Percentiles rank a stretch among this genome's conserved stretches.
These are phyloP conservation scores for Pseudorhombus dupliciocellatus DNA, from an alignment of 2,113 vertebrate species.

Conservation along the genomic window DNA sequence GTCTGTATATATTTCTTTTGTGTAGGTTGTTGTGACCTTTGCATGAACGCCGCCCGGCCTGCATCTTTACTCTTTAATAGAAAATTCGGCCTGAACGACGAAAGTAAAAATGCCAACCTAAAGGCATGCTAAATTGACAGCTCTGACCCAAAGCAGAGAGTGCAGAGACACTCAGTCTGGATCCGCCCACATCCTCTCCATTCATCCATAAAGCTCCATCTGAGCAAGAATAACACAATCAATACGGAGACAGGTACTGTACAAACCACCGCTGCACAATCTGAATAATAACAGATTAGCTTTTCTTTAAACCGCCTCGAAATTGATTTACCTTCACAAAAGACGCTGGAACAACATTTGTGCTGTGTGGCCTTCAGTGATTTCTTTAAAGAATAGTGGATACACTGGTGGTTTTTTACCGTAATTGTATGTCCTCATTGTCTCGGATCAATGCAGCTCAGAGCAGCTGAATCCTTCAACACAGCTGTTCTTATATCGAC, in stretches of 20 bases:
- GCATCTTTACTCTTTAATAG: not conserved
- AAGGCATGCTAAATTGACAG: constrained; percentile 47
- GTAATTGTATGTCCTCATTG: constrained; percentile 60
- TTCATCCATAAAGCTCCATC: constrained; percentile 49
- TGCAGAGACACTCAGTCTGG: constrained; percentile 47
- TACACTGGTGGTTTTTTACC: constrained; percentile 19
- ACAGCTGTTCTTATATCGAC: constrained; percentile 51
- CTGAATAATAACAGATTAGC: constrained; percentile 30
- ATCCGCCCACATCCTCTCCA: constrained; percentile 52
- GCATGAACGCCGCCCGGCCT: not conserved
- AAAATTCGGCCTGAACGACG: constrained; percentile 3
- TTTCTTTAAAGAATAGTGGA: constrained; percentile 38
- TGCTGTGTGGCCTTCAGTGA: constrained; percentile 17
- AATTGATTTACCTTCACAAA: constrained; percentile 47
- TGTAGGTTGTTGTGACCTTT: constrained; percentile 2
- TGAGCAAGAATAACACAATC: constrained; percentile 40
- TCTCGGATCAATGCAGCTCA: constrained; percentile 62
- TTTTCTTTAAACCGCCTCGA: constrained; percentile 41
- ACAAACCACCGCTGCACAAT: constrained; percentile 4
- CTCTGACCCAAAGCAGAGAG: constrained; percentile 50
- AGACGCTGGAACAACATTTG: constrained; percentile 39
- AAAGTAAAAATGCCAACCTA: constrained; percentile 28
- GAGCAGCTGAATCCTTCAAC: constrained; percentile 40
- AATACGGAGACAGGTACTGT: constrained; percentile 48
- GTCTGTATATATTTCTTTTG: not conserved